Evolutionary conservation across 2,888 invertebrate genomes (phyloP), one percentile per base, ranked within the genome.

Genomic region (Tipula vernalis): DNA sequence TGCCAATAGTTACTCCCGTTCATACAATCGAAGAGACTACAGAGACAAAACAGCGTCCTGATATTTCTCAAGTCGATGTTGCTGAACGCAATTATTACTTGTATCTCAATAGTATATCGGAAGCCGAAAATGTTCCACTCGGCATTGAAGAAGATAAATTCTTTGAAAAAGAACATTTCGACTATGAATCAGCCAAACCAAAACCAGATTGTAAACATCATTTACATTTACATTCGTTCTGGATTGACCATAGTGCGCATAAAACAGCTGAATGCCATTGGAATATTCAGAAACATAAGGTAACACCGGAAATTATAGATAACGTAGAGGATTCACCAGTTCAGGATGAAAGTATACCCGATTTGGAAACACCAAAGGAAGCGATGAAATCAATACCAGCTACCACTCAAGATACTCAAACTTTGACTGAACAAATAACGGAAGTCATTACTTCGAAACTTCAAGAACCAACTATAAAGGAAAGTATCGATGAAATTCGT

Each of bases 21-120:
- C 71, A 18, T 71, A 71, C 28, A 71, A 2, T 28, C 28, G 71
- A 12, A 18, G 71, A 71, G 28, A 71, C 28, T 71, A 28, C 28
- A 71, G 71, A 71, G 18, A 71, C 71, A 71, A 71, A 71, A 71
- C 84, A 39, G 5, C 39, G 41, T 36, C 84, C 39, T 10, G 39
- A 84, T 39, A 41, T 84, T 84, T 84, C 84, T n/a, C 71, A 71
- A 28, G 15, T 15, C 10, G 41, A 84, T 36, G 88, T 89, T 86
- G 88, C 89, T 2, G 90, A 89, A 88, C 87, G 87, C 36, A 88
- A 88, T 42, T 89, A 88, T 71, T 88, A 88, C 86, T 41, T 88
- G 36, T 88, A 88, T 86, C 86, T 88, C 0, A 86, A 85, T 44
- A 83, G 39, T 57, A 41, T 41, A 57, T 51, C 51, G 13, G 86